A percentile compares a stretch with the other conserved stretches of the same genome.
Conservation (phyloP, 2,113 vertebrate species). For the Corvus cornix region DNA sequence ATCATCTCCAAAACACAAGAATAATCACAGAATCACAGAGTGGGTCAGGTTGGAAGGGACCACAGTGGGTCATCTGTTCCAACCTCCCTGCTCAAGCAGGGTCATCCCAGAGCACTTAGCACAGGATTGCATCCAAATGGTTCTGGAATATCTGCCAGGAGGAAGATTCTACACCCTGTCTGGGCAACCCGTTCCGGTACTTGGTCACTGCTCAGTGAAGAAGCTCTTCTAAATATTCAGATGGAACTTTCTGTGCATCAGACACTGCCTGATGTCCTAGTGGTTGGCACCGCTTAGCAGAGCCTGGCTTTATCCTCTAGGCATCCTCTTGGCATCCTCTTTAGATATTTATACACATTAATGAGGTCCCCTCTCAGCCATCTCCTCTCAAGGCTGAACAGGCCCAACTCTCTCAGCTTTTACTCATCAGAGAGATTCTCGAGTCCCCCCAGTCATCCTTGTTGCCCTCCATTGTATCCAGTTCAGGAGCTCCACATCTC, state of each 20-base stretch:
- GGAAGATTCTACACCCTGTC: not conserved
- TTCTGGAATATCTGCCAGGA: not conserved
- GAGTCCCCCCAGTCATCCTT: no score
- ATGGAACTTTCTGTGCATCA: not conserved
- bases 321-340: not conserved
- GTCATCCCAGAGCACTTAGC: not conserved
- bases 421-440: not conserved
- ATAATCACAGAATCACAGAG: not conserved
- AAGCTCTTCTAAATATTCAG: not conserved
- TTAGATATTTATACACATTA: not conserved
- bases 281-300: not conserved
- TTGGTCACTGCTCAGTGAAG: not conserved
- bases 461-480: fast-evolving
- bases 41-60: not conserved
- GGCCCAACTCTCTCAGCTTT: not conserved
- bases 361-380: not conserved
- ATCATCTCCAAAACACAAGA: not conserved
- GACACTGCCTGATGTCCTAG: not conserved
- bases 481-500: not conserved
- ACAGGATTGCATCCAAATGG: not conserved
- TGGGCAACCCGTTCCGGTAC: not conserved
- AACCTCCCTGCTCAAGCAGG: not conserved
- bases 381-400: not conserved
- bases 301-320: not conserved
- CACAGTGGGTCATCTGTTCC: not conserved